These are phyloP conservation scores for Cephus nigrinus DNA, from an alignment of 2,888 invertebrate species.

Conservation along the genomic window DNA sequence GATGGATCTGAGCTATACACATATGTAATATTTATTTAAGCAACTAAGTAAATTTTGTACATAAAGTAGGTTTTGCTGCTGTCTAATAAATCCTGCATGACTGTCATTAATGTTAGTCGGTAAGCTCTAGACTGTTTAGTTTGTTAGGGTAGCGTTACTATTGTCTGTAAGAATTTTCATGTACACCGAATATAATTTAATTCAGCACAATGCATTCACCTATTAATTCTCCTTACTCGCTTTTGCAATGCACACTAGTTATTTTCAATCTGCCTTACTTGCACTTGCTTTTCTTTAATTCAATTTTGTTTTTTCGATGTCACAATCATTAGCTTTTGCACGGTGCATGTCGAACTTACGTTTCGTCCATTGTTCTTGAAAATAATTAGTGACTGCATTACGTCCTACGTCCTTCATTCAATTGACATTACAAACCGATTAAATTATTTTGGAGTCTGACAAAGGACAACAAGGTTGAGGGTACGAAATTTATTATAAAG, in stretches of 20 bases:
- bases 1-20: background rate
- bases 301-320: background rate
- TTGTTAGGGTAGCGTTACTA: background rate
- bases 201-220: background rate
- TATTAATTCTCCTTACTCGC: slow-evolving; percentile 13
- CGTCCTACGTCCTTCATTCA: background rate
- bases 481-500: background rate
- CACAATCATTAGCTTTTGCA: slow-evolving; percentile 11
- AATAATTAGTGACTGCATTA: slow-evolving; percentile 21
- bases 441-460: background rate
- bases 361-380: slow-evolving; percentile 11
- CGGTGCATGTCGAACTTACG: slow-evolving; percentile 12
- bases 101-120: background rate
- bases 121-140: background rate
- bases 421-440: background rate
- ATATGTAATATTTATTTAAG: background rate
- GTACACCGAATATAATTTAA: background rate
- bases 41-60: background rate
- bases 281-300: slow-evolving; percentile 2
- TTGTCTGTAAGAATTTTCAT: background rate
- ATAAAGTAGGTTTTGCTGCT: background rate
- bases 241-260: slow-evolving; percentile 23
- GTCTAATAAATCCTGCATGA: background rate
- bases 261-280: slow-evolving; percentile 17
- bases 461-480: background rate